Base-by-base conservation (phyloP, 2,113 vertebrate genomes). In the Beaufortia kweichowensis region DNA sequence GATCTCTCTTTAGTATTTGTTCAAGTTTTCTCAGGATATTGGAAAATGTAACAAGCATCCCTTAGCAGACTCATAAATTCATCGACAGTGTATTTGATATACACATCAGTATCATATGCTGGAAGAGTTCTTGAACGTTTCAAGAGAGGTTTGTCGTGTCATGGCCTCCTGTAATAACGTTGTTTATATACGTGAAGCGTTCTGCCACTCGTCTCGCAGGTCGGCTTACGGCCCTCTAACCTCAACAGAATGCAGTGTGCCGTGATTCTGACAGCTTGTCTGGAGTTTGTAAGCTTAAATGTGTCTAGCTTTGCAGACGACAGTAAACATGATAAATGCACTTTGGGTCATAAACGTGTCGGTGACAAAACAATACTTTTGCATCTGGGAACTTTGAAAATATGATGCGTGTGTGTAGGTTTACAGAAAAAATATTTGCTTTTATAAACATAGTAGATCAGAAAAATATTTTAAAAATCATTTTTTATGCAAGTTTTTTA, bases 1-100 rank as follows among this genome's bases (percentile, higher is more conserved):
- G 61, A 59, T 46, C 68, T 74, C 43, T 68, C 61, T 67, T 65
- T 10, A 26, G n/a, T 56, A 55, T 31, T 50, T 46, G 15, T n/a
- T 24, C 46, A 62, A 68, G 62, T 41, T n/a, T 46, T 56, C 68
- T 28, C 12, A 5, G 15, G 63, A 78, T 43, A 61, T 46, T 43
- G n/a, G 46, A 56, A 75, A 61, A 68, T 68, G 39, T n/a, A 46
- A 41, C 12, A 0, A 55, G 33, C 19, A 26, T 56, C 53, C 57
- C 68, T 56, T 11, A 61, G 39, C 57, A 41, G 55, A 15, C 26
- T 68, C 24, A 29, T 63, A 28, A 77, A 43, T 31, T 19, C 33
- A 60, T 64, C 62, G 46, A 15, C 24, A 24, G 21, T 24, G 11
- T 72, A 59, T 59, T 72, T 59, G 23, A 33, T 41, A 53, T 41